Evolutionary conservation across 2,888 invertebrate species (phyloP), one percentile per base, ranked within the genome.

Genomic region (Penaeus monodon): DNA sequence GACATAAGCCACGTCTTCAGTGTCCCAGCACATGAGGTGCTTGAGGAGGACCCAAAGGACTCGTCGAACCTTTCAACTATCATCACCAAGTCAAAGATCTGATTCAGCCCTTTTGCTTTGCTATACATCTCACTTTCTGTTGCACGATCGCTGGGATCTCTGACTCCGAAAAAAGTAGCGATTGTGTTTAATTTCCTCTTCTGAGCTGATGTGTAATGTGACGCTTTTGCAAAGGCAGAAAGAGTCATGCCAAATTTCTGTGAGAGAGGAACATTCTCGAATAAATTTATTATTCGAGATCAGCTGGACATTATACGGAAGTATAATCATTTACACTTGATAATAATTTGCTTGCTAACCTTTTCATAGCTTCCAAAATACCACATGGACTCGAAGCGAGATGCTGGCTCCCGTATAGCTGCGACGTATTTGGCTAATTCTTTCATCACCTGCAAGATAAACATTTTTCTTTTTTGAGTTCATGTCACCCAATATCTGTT

Each of bases 21-120:
- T 85, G 24, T 88, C 86, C 91, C 92, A 91, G 87, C 91, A 91
- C 24, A 92, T 89, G 24, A 91, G 89, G 57, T 92, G 85, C 68
- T 90, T 91, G 17, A 92, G 86, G n/a, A 92, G 88, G 20, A 92
- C 90, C 38, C n/a, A n/a, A 92, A 88, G 0, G 92, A 92, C 78
- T 91, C 91, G 65, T 92, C 91, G 89, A 91, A 91, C 17, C 90
- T 83, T 81, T 92, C 92, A 24, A 91, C 90, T 6, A 92, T 84
- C 91, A 92, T 91, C 2, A 92, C 91, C 73, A 92, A 88, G 83
- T 91, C 91, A 89, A 92, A 92, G 24, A 91, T 88, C 4, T 86
- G 79, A 74, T 92, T 91, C 33, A 92, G 81, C 73, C 87, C 85
- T 22, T 84, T 27, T 12, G 57, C 57, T 4, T 57, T 57, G 57